Evolutionary conservation across 1,140 invertebrate genomes (phyloP).

Genomic region (Eciton burchellii): DNA sequence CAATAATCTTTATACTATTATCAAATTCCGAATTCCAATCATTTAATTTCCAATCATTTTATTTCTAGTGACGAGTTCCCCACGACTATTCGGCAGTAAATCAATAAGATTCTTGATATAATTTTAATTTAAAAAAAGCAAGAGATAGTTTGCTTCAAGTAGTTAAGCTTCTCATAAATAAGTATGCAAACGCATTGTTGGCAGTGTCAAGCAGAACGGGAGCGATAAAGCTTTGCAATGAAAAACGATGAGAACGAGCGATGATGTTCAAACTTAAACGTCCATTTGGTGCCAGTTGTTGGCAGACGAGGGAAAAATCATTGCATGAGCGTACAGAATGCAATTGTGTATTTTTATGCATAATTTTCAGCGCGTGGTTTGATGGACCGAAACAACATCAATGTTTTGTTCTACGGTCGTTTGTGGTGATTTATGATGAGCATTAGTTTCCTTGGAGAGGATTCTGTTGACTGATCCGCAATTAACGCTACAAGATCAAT

Average conservation of each 20-base stretch:
- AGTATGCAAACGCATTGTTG: conserved; percentile 42
- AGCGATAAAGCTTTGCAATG: conserved; percentile 53
- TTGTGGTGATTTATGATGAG: conserved; percentile 60
- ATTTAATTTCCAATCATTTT: not conserved
- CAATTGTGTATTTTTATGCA: conserved; percentile 33
- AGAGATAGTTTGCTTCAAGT: not conserved
- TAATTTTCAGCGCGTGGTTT: conserved; percentile 22
- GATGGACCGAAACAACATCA: conserved; percentile 25
- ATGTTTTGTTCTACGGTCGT: conserved; percentile 49
- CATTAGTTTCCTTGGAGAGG: conserved; percentile 28
- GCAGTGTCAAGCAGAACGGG: conserved; percentile 27
- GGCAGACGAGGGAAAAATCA: conserved; percentile 26
- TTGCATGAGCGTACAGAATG: not conserved
- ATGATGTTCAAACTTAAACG: conserved; percentile 45
- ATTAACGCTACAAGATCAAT: conserved; percentile 43
- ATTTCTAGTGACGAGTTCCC: not conserved
- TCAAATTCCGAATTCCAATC: not conserved
- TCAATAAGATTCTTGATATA: conserved; percentile 21
- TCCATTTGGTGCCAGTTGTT: conserved; percentile 16
- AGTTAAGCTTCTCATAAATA: conserved; percentile 49
- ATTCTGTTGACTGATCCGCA: conserved; percentile 13
- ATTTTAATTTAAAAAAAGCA: conserved; percentile 35
- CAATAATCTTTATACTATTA: too few species aligned
- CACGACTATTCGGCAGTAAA: not conserved
- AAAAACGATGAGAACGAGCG: conserved; percentile 51